Base-by-base conservation (phyloP, 2,113 vertebrate genomes). In the Dasyurus viverrinus region DNA sequence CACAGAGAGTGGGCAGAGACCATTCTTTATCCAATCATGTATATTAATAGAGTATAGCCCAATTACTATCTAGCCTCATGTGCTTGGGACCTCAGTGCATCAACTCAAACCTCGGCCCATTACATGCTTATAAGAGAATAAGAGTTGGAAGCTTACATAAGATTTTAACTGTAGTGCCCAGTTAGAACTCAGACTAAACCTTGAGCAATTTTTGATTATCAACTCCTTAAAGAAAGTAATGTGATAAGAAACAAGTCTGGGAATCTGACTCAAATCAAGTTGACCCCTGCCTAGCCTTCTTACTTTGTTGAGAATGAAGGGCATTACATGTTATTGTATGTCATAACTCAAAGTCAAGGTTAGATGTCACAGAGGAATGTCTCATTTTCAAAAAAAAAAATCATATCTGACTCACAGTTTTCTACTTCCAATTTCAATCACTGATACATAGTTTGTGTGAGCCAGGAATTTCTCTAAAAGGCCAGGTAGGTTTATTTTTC, bases 141-240 rank as follows among this genome's bases (percentile, higher is more conserved):
- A 97, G 68, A 42, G 5, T 84, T 8, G 16, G 19, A 84, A 5
- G 1, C 68, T 42, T 97, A 93, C 91, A 95, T 96, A 94, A 96
- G 47, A 53, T 96, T 97, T 97, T 97, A 95, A 98, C 94, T 95
- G 52, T 60, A 54, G 42, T 36, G 95, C 96, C 89, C 89, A 95
- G 95, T 95, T 97, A 96, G 95, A 98, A 92, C 16, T 60, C 24
- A n/a, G 95, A 90, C 90, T 90, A 53, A 53, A 96, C 93, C 95
- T 93, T 91, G 55, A 68, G 52, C 93, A 91, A 46, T 90, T 96
- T 96, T 95, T 96, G 93, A 97, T 97, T 97, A 90, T 95, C 76
- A 92, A 68, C 54, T 96, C 68, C n/a, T 96, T 94, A 94, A 90
- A 91, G 0, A 55, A 93, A 96, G 8, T 97, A 14, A 96, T 3